Percentiles rank a stretch among this genome's conserved stretches.
phyloP scores from a whole-genome alignment of 2,888 invertebrate species.

The Noctua fimbriata region DNA sequence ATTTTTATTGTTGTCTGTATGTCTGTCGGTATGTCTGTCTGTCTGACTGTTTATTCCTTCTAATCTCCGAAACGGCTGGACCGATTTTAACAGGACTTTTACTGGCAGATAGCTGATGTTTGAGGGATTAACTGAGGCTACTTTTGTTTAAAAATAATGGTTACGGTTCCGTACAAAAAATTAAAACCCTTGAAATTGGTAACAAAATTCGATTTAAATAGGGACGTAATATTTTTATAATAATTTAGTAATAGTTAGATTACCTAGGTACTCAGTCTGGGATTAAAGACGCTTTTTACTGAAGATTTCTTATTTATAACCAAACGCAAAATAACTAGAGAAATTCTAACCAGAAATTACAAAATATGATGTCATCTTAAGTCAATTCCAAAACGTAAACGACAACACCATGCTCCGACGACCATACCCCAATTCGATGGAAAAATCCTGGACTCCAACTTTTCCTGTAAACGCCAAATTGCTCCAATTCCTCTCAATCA shows the following conservation, averaged over 20 bases:
- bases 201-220: too few relatives aligned
- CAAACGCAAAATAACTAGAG: background rate
- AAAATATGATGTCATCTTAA: background rate
- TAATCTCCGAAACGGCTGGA: too few relatives aligned
- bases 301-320: background rate
- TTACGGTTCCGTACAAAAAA: too few relatives aligned
- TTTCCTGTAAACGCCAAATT: conserved; percentile 6
- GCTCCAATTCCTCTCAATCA: conserved; percentile 20
- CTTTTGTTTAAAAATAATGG: too few relatives aligned
- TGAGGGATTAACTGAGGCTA: too few relatives aligned
- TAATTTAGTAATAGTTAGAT: background rate
- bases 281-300: background rate
- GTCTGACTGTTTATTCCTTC: too few relatives aligned
- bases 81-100: too few relatives aligned
- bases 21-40: too few relatives aligned
- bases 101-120: too few relatives aligned
- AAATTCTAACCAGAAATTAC: background rate
- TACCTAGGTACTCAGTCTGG: background rate
- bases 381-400: background rate
- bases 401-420: background rate
- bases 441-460: background rate
- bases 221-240: too few relatives aligned
- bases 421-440: background rate
- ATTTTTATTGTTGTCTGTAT: too few relatives aligned
- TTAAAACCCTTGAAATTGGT: too few relatives aligned